Conservation (phyloP, 1,140 invertebrate genomes). For the Lutraria rhynchaena region DNA sequence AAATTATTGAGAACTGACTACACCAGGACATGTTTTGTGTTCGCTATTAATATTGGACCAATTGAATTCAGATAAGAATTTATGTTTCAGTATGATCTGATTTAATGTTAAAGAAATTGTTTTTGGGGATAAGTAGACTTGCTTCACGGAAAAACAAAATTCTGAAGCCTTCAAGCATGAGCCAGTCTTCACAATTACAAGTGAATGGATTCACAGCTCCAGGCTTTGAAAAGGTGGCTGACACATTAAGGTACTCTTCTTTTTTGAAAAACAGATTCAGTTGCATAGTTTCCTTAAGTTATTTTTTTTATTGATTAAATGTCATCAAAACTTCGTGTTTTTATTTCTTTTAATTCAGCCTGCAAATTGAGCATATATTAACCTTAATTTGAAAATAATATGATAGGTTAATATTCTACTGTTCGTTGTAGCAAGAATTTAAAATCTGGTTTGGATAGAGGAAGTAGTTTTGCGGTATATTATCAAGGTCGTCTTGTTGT, state of each 20-base stretch:
- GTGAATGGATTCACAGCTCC: conserved; percentile 70
- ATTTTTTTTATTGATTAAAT: too few relatives aligned
- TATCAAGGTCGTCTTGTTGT: conserved; percentile 74
- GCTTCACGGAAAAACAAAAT: not conserved
- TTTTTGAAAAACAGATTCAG: too few relatives aligned
- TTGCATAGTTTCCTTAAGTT: too few relatives aligned
- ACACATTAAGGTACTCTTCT: conserved; percentile 27
- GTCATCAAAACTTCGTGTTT: too few relatives aligned
- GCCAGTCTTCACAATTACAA: not conserved
- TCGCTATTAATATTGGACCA: too few relatives aligned
- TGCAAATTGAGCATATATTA: too few relatives aligned
- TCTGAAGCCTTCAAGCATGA: conserved; percentile 7
- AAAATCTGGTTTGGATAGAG: conserved; percentile 68
- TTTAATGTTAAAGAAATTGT: conserved; percentile 16
- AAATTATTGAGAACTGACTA: too few relatives aligned
- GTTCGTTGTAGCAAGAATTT: conserved; percentile 67
- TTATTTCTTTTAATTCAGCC: too few relatives aligned
- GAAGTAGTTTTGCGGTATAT: conserved; percentile 79
- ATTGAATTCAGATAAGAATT: too few relatives aligned
- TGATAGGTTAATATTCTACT: too few relatives aligned
- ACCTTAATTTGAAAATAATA: too few relatives aligned
- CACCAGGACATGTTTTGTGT: too few relatives aligned
- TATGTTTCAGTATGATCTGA: not conserved
- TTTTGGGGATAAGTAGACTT: not conserved
- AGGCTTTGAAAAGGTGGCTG: conserved; percentile 72